Evolutionary conservation across 2,797 vertebrate species (phyloP).

Genomic region (Sarcoramphus papa): DNA sequence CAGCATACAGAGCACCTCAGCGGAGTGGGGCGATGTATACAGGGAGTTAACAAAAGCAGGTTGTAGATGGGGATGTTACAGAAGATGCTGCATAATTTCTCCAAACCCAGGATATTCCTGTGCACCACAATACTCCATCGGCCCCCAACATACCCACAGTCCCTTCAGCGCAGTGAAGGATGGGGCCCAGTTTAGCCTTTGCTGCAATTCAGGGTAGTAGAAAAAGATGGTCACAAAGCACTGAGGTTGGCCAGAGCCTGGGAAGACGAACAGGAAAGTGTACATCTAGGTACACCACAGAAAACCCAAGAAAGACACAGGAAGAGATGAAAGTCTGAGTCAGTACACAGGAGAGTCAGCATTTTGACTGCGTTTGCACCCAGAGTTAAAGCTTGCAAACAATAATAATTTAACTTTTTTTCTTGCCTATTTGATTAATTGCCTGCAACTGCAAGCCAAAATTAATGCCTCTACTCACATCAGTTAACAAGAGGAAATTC

Average conservation of each 20-base stretch:
- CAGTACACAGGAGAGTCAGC: not conserved
- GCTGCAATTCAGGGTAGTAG: not conserved
- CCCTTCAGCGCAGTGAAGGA: not conserved
- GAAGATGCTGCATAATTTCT: not conserved
- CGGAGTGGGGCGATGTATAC: fast-evolving
- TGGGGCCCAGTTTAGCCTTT: not conserved
- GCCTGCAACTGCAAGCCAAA: not conserved
- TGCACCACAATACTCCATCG: not conserved
- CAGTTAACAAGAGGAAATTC: not conserved
- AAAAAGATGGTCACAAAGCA: not conserved
- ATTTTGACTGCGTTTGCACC: not conserved
- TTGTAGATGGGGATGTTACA: not conserved
- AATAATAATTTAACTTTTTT: not conserved
- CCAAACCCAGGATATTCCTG: not conserved
- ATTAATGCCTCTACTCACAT: not conserved
- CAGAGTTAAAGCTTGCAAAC: not conserved
- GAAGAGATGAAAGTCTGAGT: not conserved
- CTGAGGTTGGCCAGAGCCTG: not conserved
- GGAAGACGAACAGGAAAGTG: not conserved
- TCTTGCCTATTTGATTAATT: not conserved
- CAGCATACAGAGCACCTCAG: not conserved
- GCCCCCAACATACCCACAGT: not conserved
- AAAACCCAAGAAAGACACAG: not conserved
- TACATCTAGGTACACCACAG: not conserved
- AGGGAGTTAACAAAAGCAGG: not conserved